Conservation (phyloP, 30 jellyfish, hydroid and myxozoan species). For the Chrysaora quinquecirrha region DNA sequence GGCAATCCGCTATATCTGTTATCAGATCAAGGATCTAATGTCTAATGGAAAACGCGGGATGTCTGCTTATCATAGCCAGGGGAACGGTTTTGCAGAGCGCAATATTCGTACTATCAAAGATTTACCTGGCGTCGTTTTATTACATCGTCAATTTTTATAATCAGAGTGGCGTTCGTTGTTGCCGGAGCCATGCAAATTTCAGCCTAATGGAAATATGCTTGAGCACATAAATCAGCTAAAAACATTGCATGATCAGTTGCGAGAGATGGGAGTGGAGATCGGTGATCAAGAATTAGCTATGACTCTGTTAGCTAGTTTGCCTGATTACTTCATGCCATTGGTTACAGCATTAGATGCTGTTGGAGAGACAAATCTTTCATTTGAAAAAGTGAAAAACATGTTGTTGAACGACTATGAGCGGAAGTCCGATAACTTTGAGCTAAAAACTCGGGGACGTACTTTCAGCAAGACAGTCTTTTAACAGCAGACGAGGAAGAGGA, state of each 20-base stretch:
- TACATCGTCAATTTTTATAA: no score
- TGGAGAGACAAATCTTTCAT: constrained; percentile 30
- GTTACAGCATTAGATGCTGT: constrained; percentile 51
- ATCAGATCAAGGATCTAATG: no score
- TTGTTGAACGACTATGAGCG: constrained; percentile 34
- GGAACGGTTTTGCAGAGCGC: no score
- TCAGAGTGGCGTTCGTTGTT: no score
- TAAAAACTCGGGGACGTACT: constrained; percentile 19
- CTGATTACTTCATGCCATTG: constrained; percentile 50
- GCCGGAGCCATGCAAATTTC: constrained; percentile 39
- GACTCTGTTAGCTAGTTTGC: constrained; percentile 46
- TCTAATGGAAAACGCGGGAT: no score
- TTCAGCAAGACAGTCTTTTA: constrained; percentile 24
- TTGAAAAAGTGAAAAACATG: constrained; percentile 41
- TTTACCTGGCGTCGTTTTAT: no score
- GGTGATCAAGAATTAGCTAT: constrained; percentile 38
- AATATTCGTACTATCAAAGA: no score
- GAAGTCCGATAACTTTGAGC: constrained; percentile 22
- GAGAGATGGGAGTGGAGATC: constrained; percentile 27
- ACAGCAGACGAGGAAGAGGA: constrained; percentile 49
- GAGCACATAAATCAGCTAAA: constrained; percentile 46
- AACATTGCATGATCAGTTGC: constrained; percentile 43
- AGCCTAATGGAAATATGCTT: constrained; percentile 28
- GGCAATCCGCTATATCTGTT: no score
- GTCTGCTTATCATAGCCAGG: no score